These are phyloP conservation scores for Tipula lateralis DNA, from an alignment of 2,888 invertebrate genomes.

Conservation along the genomic window DNA sequence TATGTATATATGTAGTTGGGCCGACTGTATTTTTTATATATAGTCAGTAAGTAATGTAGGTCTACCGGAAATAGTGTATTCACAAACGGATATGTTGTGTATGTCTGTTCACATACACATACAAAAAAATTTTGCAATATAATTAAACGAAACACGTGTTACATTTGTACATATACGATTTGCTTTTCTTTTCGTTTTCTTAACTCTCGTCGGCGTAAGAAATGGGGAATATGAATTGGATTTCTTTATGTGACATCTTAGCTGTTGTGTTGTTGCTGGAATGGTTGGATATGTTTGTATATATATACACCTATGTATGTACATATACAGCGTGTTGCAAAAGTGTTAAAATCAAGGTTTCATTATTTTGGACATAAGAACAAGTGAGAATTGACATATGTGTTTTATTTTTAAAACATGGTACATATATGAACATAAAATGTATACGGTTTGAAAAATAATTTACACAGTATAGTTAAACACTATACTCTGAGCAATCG, in stretches of 20 bases:
- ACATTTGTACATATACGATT: not conserved
- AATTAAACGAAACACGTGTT: conserved; percentile 6
- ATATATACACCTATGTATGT: not conserved
- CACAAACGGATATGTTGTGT: not conserved
- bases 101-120: not conserved
- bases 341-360: too few species aligned
- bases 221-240: not conserved
- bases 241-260: not conserved
- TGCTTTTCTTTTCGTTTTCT: not conserved
- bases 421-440: too few species aligned
- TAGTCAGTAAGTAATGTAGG: too few species aligned
- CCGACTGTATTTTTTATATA: not conserved
- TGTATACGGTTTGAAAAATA: too few species aligned
- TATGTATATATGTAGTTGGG: not conserved
- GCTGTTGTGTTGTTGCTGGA: not conserved
- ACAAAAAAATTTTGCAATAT: not conserved
- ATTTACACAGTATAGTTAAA: too few species aligned
- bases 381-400: too few species aligned
- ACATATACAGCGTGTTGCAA: not conserved
- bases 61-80: not conserved
- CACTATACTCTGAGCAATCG: too few species aligned
- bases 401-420: too few species aligned
- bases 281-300: not conserved
- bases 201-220: not conserved
- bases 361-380: too few species aligned